Percentiles rank a stretch among this genome's conserved stretches.
Conservation (phyloP, 2,888 invertebrate genomes). For the Pseudoips prasinana region DNA sequence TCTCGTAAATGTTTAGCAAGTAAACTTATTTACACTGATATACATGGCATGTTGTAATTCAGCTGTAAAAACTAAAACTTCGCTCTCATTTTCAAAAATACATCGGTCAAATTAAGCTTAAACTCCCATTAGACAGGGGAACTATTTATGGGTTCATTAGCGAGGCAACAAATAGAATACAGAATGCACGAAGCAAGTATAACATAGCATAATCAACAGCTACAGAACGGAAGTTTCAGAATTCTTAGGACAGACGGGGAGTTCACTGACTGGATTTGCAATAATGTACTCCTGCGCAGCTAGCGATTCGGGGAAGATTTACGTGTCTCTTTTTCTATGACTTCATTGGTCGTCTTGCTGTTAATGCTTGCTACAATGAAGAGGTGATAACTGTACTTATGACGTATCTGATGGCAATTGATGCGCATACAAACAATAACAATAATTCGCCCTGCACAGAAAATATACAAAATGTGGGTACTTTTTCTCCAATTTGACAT, state of each 20-base stretch:
- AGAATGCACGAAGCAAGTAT: slow-evolving; percentile 15
- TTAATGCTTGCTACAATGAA: too few species aligned
- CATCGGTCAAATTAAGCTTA: slow-evolving; percentile 32
- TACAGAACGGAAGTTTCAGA: slow-evolving; percentile 25
- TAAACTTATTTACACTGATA: too few species aligned
- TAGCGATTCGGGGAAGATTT: neutral
- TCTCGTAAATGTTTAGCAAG: too few species aligned
- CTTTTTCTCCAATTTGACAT: too few species aligned
- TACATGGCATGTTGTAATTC: too few species aligned
- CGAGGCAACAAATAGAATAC: slow-evolving; percentile 33
- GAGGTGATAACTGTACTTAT: too few species aligned
- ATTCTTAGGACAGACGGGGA: slow-evolving; percentile 9
- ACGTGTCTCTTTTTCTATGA: too few species aligned
- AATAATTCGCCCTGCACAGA: too few species aligned
- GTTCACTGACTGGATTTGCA: slow-evolving; percentile 6
- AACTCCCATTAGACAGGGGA: slow-evolving; percentile 22
- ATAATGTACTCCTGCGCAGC: neutral
- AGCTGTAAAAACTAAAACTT: slow-evolving; percentile 2
- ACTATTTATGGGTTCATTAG: slow-evolving; percentile 61
- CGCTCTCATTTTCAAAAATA: slow-evolving; percentile 14
- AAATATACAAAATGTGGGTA: too few species aligned
- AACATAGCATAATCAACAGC: slow-evolving; percentile 20
- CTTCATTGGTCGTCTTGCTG: too few species aligned
- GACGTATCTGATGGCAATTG: too few species aligned
- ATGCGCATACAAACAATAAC: too few species aligned